Base-by-base conservation (phyloP, 1,140 invertebrate genomes). In the Lasaia peninsularis region DNA sequence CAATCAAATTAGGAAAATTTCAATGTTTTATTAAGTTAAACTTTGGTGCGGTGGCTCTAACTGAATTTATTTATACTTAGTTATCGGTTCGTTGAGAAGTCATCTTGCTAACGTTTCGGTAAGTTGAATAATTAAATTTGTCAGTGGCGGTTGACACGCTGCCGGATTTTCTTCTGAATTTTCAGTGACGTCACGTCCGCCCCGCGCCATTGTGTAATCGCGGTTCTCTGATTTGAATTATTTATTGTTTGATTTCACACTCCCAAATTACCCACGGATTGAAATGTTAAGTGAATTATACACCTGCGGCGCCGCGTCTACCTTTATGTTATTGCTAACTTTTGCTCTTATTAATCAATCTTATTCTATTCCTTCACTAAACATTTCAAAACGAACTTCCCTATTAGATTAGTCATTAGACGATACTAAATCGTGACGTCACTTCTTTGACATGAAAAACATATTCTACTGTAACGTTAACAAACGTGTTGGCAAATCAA, bases 71-170 rank as follows among this genome's bases (percentile, higher is more conserved):
- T 80, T 79, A 74, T 88, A 88, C 83, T 86, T 86, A 86, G 83
- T 86, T 88, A 88, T 86, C 74, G 81, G 75, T 75, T 77, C 73
- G 67, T 72, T 63, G 78, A 83, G 78, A 82, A 86, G 81, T 86
- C 81, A 82, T 88, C 80, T 86, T 78, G 78, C 78, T 86, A 86
- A 86, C 86, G 79, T 86, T 86, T 84, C 80, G 74, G 73, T 86
- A 86, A 86, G 76, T 88, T 83, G 83, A 86, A 86, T 88, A 88
- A 88, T 88, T 84, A 79, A 83, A 86, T 88, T 86, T 88, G 83
- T 86, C 86, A 88, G 63, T 71, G 71, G 71, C 74, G 82, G 75
- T 86, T 86, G 85, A 82, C 83, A 73, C 75, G 75, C 60, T 63
- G 66, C 65, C 62, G 79, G 79, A 77, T 84, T 87, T 85, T 85